Base-by-base conservation (phyloP, 2,113 vertebrate genomes). In the Mastomys coucha region DNA sequence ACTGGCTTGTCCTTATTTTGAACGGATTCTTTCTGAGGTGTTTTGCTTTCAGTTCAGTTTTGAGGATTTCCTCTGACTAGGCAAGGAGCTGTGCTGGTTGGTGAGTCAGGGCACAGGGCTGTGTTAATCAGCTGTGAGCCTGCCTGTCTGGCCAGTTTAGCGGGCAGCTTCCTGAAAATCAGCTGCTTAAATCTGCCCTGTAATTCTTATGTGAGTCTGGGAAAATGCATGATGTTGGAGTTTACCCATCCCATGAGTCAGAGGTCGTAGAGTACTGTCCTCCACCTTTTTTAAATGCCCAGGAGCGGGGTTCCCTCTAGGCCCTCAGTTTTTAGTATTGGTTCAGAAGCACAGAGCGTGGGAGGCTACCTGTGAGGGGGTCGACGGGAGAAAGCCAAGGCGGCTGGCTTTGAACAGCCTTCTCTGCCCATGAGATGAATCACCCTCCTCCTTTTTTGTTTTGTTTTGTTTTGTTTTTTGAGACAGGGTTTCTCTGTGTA, bases 41-140 rank as follows among this genome's bases (percentile, higher is more conserved):
- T 77, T 82, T 91, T 93, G 70, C 78, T 51, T 93, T 75, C 72
- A n/a, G 89, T 95, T 89, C 42, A 31, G 81, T 89, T 93, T 94
- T 31, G 45, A 89, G 73, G 60, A 53, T 91, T 95, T 76, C 67
- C 87, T 39, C 90, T 89, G 42, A 67, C 49, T 67, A 69, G 75
- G 67, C 77, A 60, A 53, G 90, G 89, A 92, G 82, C 22, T 94
- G 58, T 72, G 17, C 63, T 51, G 26, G 45, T 76, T 42, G 36
- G 31, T 22, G 53, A 60, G 91, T 94, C 39, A 72, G 45, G n/a
- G 12, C n/a, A 33, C 60, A 67, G 87, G 92, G 78, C 91, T 89
- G 72, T 65, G 69, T 22, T 73, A 39, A 53, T 82, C 33, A 45
- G 51, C 86, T 0, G 7, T 9, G 67, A 87, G 63, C 42, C 67